Percentiles rank a stretch among this genome's conserved stretches.
These are phyloP conservation scores for Chionomys nivalis DNA, from an alignment of 2,113 vertebrate species.

Conservation along the genomic window DNA sequence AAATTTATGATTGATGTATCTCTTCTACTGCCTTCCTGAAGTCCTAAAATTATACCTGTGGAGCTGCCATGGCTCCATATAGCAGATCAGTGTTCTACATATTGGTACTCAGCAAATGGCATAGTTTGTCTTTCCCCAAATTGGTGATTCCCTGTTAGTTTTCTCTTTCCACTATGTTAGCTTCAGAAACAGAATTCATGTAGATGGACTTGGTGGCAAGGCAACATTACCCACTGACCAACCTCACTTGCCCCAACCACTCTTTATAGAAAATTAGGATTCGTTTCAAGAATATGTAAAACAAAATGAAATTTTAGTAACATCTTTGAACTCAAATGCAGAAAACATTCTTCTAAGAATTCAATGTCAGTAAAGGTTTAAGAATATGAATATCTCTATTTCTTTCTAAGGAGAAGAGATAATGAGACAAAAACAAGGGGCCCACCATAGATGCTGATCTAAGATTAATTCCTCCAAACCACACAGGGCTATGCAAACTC, in stretches of 20 bases:
- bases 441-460: background rate
- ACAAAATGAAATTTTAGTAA: background rate
- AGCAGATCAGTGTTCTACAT: fast-evolving
- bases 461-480: background rate
- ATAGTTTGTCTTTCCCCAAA: background rate
- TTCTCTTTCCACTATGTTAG: background rate
- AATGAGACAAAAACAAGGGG: fast-evolving
- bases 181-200: background rate
- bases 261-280: background rate
- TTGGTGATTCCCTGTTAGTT: background rate
- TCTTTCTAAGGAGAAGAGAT: background rate
- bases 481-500: background rate
- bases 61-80: fast-evolving
- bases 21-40: background rate
- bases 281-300: background rate
- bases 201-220: background rate
- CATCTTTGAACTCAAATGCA: background rate
- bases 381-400: background rate
- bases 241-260: background rate
- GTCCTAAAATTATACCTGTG: fast-evolving
- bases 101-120: background rate
- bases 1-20: too few species aligned
- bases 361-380: background rate
- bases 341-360: background rate
- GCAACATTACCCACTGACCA: too few species aligned